Evolutionary conservation across 2,113 vertebrate species (phyloP), one percentile per base, ranked within the genome.

Genomic region (Oostethus manadensis): DNA sequence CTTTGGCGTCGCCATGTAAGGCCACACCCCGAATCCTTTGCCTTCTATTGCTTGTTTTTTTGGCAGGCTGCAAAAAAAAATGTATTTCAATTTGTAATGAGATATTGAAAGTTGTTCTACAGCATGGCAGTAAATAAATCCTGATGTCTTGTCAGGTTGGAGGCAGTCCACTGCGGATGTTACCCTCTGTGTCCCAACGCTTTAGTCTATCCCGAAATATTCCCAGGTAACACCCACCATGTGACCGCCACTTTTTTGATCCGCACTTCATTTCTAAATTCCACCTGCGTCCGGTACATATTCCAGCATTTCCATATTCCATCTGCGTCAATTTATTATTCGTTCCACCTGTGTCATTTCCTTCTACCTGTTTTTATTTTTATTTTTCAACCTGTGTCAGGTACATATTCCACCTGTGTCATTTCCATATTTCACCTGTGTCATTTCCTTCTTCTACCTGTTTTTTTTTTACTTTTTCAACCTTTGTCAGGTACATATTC

Each of bases 1-100:
- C 91, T 99, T 97, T 69, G 97, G 97, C 11, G 94, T 97, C 58
- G 93, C 96, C 56, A 93, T 98, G 96, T 97, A 89, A 95, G 94
- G 93, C 68, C 15, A 33, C 10, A 9, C n/a, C 29, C n/a, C 3
- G 9, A 20, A 8, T 22, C 11, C 20, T 23, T 51, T 35, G 47
- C 22, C 9, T 49, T 49, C n/a, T 49, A n/a, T 46, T 46, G 14
- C 14, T 15, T 46, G n/a, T n/a, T n/a, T n/a, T 17, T 14, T 45
- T 3, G 17, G 11, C 17, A 11, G 2, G 6, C 6, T 3, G 11
- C 11, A 45, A 45, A 45, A 17, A 45, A 3, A 11, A 45, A 45
- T 2, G n/a, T n/a, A n/a, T n/a, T n/a, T n/a, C n/a, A n/a, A n/a
- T n/a, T n/a, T n/a, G n/a, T n/a, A n/a, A 10, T 16, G 18, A 51